Conservation (phyloP, 2,113 vertebrate species). For the Dicrurus megarhynchus region DNA sequence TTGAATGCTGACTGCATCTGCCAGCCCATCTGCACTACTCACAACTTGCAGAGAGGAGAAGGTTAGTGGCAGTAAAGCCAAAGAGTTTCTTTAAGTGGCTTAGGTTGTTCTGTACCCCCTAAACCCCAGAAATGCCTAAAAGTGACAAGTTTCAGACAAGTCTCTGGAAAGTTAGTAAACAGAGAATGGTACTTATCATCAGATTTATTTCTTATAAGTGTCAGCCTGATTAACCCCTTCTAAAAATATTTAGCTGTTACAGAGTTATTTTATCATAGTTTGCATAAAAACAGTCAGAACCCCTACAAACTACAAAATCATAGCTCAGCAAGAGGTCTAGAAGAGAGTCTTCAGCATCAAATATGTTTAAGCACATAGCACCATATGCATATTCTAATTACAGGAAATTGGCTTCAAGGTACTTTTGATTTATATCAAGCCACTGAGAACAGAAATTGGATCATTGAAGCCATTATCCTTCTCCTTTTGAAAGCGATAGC, state of each 20-base stretch:
- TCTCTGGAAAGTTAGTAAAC: not conserved
- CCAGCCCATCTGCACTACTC: not conserved
- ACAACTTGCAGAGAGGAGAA: not conserved
- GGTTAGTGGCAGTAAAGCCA: not conserved
- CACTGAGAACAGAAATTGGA: not conserved
- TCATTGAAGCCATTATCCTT: not conserved
- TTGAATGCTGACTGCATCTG: not conserved
- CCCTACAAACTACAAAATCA: not conserved
- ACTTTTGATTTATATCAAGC: not conserved
- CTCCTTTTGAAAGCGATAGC: not conserved
- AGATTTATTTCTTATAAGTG: not conserved
- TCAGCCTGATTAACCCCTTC: not conserved
- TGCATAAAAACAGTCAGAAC: not conserved
- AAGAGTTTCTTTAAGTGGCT: not conserved
- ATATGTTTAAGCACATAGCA: not conserved
- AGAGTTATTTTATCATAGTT: not conserved
- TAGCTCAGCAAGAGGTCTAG: not conserved
- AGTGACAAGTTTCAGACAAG: not conserved
- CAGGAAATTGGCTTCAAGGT: not conserved
- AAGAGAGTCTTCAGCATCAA: not conserved
- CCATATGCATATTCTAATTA: not conserved
- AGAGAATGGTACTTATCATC: not conserved
- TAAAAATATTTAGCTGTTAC: not conserved
- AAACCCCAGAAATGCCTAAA: not conserved
- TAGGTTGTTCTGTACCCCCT: not conserved